A percentile compares a stretch with the other conserved stretches of the same genome.
These are phyloP conservation scores for Drosophila emarginata DNA, from an alignment of 2,888 invertebrate species.

Conservation along the genomic window DNA sequence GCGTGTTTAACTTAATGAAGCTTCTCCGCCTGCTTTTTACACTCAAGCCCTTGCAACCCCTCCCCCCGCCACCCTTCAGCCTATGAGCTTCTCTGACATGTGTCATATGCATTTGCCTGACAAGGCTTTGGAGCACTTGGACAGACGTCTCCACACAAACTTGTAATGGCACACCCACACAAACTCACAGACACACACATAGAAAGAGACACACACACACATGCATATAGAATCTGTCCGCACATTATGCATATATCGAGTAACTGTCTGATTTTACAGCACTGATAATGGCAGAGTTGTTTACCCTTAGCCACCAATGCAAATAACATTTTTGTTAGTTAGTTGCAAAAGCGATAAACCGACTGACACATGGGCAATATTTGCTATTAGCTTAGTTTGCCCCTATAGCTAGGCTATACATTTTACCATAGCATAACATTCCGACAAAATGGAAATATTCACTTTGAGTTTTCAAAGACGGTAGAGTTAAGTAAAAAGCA, in stretches of 20 bases:
- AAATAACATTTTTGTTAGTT: constrained; percentile 36
- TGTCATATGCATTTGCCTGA: constrained; percentile 72
- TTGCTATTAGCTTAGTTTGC: background rate
- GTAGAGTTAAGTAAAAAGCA: background rate
- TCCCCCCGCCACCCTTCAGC: constrained; percentile 17
- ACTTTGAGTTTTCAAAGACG: background rate
- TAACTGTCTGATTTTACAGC: constrained; percentile 61
- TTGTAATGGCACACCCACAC: background rate
- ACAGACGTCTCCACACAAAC: constrained; percentile 24
- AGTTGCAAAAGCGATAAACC: background rate
- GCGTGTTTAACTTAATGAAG: constrained; percentile 58
- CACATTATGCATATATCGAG: constrained; percentile 45
- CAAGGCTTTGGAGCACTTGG: constrained; percentile 40
- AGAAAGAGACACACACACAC: background rate
- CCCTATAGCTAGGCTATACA: constrained; percentile 29
- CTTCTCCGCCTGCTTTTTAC: constrained; percentile 30
- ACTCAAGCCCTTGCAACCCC: constrained; percentile 9
- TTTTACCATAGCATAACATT: constrained; percentile 9
- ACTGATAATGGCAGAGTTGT: constrained; percentile 53
- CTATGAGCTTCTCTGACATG: constrained; percentile 52
- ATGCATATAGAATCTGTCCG: constrained; percentile 9
- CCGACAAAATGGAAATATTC: constrained; percentile 5
- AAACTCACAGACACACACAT: background rate
- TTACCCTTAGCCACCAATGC: constrained; percentile 40
- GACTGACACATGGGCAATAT: constrained; percentile 1